Evolutionary conservation across 2,888 invertebrate genomes (phyloP).

Genomic region (Bombyx huttoni): DNA sequence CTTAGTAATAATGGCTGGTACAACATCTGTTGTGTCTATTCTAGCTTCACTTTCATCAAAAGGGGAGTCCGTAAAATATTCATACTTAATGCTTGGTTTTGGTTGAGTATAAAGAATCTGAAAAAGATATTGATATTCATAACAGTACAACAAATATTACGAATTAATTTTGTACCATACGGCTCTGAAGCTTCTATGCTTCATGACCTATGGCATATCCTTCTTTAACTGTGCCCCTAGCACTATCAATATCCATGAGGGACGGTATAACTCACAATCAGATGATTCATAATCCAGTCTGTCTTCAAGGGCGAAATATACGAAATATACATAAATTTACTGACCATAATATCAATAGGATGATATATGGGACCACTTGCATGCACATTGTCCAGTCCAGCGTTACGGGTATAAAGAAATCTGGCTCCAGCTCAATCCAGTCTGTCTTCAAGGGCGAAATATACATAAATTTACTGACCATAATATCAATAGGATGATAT

Average conservation of each 20-base stretch:
- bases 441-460: too few species aligned
- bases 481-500: constrained; percentile 81
- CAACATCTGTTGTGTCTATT: constrained; percentile 24
- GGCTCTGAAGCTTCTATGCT: too few species aligned
- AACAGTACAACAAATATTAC: background rate
- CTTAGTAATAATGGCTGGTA: constrained; percentile 30
- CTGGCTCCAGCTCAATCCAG: constrained; percentile 86
- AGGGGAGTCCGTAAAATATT: constrained; percentile 83
- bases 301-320: too few species aligned
- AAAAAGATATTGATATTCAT: constrained; percentile 12
- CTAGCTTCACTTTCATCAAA: constrained; percentile 41
- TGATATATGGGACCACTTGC: constrained; percentile 84
- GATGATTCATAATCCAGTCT: too few species aligned
- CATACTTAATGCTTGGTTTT: constrained; percentile 92
- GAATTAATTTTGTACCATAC: too few species aligned
- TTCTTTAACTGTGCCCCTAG: too few species aligned
- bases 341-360: constrained; percentile 86
- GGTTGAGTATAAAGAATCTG: constrained; percentile 86
- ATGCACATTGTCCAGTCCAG: constrained; percentile 81
- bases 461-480: constrained; percentile 65
- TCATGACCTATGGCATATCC: too few species aligned
- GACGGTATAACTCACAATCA: too few species aligned
- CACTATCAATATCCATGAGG: too few species aligned
- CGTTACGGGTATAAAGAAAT: constrained; percentile 83
- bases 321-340: background rate